Base-by-base conservation (phyloP, 2,888 invertebrate genomes). In the Patella pellucida region DNA sequence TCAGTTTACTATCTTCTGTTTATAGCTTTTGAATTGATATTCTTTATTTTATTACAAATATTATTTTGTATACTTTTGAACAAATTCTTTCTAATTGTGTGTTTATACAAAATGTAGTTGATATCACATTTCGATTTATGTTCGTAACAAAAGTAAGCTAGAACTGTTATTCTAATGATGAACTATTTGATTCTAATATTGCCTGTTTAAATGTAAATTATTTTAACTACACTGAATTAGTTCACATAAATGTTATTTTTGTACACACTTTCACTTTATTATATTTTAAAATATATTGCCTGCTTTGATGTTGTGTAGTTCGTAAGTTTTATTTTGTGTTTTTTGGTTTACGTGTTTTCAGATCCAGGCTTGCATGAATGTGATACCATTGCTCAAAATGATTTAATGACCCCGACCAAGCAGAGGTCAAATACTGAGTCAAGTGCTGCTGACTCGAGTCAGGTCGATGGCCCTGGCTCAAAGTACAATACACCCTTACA, bases 71-170 rank as follows among this genome's bases (percentile, higher is more conserved):
- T 41, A 41, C 41, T 41, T 41, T 0, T 41, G 31, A 23, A 92
- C 83, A 91, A 73, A 31, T 73, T 93, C 78, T 92, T 92, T 82
- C n/a, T 62, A 19, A 62, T 12, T 62, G 19, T 62, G 19, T 12
- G 1, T 62, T n/a, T 62, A 41, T 41, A 41, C 41, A 41, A 41
- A 41, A 41, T 41, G 9, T 41, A 41, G 41, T 41, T 41, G 41
- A 41, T 41, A 41, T 41, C 41, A 41, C 41, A 41, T 41, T 7
- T 41, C 41, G 9, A 41, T 41, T 41, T 9, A 41, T 41, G 41
- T 41, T 41, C 7, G 41, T 41, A 41, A 41, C 41, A 41, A 9
- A 41, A 41, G 41, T 41, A 41, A 41, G 9, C 41, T 41, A 41
- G 41, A 41, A 41, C 41, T 41, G 41, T 41, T 41, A 41, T 41